These are phyloP conservation scores for Eublepharis macularius DNA, from an alignment of 2,113 vertebrate genomes.

Conservation along the genomic window DNA sequence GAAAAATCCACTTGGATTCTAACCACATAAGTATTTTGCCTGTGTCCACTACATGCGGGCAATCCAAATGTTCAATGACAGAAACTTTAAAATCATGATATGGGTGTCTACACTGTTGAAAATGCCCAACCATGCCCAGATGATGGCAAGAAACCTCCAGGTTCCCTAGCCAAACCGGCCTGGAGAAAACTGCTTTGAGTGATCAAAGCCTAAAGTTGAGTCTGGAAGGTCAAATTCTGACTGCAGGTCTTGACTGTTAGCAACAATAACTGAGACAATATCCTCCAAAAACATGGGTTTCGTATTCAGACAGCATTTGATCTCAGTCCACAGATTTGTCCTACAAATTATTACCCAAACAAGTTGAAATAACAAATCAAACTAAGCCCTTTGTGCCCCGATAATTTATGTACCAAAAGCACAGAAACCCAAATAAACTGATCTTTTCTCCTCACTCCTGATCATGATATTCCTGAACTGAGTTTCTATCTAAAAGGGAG, in stretches of 20 bases:
- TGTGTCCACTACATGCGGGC: no score
- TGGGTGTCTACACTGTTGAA: no score
- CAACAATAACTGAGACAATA: not conserved
- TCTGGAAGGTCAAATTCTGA: not conserved
- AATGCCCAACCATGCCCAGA: no score
- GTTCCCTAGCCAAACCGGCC: no score
- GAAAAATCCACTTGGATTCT: no score
- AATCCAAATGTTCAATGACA: no score
- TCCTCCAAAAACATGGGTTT: not conserved
- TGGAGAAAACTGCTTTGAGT: no score
- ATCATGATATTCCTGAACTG: not conserved
- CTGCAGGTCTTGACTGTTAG: not conserved
- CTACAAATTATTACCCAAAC: not conserved
- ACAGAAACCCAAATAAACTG: not conserved
- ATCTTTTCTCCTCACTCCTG: not conserved
- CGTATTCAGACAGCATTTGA: not conserved
- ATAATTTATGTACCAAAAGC: not conserved
- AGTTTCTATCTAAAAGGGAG: constrained; percentile 1
- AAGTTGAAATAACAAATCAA: not conserved
- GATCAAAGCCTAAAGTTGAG: not conserved
- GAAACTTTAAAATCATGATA: no score
- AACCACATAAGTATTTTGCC: no score
- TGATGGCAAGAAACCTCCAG: no score
- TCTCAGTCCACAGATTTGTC: not conserved
- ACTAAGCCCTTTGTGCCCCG: not conserved